Evolutionary conservation across 2,888 invertebrate genomes (phyloP), one percentile per base, ranked within the genome.

Genomic region (Mycalesis mineus): DNA sequence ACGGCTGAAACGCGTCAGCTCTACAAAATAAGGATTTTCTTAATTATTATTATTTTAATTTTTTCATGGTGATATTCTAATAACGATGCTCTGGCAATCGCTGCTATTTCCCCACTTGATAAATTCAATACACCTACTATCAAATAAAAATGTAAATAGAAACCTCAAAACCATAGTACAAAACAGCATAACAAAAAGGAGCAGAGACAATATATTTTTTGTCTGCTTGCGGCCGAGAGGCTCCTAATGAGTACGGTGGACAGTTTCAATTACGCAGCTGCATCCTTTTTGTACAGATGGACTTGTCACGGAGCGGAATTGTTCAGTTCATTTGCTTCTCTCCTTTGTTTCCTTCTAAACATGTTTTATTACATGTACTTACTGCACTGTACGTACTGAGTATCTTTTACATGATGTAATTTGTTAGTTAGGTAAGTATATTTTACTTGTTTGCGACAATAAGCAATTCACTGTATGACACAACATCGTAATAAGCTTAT

Each of bases 251-350:
- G 74, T 61, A 67, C 70, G 62, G 66, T 65, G 69, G 68, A 72
- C 71, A 65, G 70, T 78, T 78, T 76, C 77, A 76, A 78, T 78
- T 78, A 73, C 66, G 65, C 76, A 78, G 76, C 72, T 75, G 75
- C 65, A 62, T 47, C 57, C 65, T 65, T 66, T 70, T 72, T 70
- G 65, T 65, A 61, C 68, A 68, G 69, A 75, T 70, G 65, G 69
- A 74, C 69, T 67, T 71, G 69, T 73, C 73, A 71, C 68, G 54
- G 50, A 58, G 55, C 51, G 69, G 68, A 69, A 72, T 74, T 75
- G 75, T 74, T 71, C 71, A 64, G 61, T 58, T 55, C 64, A 55
- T 56, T 57, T 55, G 55, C 45, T 58, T n/a, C 60, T 54, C 53
- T 57, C 61, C 57, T 61, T 63, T 67, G 63, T 65, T 63, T 58